Evolutionary conservation across 1,140 invertebrate species (phyloP).

Genomic region (Teleopsis dalmanni): DNA sequence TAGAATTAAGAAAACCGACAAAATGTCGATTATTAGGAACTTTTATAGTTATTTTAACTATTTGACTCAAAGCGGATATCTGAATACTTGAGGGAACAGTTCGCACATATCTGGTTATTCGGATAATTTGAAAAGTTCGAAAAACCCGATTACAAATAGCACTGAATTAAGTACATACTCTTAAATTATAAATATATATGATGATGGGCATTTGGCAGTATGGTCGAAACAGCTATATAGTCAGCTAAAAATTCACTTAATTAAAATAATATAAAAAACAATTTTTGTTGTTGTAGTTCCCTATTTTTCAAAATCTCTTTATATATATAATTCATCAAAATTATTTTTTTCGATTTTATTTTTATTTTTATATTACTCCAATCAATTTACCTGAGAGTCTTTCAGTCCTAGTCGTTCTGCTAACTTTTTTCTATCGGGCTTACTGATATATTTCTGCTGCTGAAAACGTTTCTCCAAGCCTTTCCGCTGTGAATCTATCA

Average conservation of each 20-base stretch:
- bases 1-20: too few species aligned
- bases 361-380: neutral
- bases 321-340: neutral
- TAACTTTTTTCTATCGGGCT: constrained; percentile 91
- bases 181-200: too few species aligned
- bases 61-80: too few species aligned
- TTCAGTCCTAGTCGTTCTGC: constrained; percentile 92
- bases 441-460: constrained; percentile 97
- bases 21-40: too few species aligned
- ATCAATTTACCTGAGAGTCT: constrained; percentile 75
- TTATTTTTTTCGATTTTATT: neutral
- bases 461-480: constrained; percentile 92
- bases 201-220: neutral
- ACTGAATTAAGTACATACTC: too few species aligned
- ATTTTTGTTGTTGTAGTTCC: neutral
- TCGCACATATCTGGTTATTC: too few species aligned
- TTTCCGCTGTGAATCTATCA: constrained; percentile 82
- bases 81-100: too few species aligned
- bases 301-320: neutral
- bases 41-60: too few species aligned
- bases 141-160: too few species aligned
- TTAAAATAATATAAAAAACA: neutral
- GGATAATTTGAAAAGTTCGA: too few species aligned
- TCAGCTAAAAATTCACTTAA: neutral
- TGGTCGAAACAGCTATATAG: neutral